Base-by-base conservation (phyloP, 2,888 invertebrate species). In the Limnephilus lunatus region DNA sequence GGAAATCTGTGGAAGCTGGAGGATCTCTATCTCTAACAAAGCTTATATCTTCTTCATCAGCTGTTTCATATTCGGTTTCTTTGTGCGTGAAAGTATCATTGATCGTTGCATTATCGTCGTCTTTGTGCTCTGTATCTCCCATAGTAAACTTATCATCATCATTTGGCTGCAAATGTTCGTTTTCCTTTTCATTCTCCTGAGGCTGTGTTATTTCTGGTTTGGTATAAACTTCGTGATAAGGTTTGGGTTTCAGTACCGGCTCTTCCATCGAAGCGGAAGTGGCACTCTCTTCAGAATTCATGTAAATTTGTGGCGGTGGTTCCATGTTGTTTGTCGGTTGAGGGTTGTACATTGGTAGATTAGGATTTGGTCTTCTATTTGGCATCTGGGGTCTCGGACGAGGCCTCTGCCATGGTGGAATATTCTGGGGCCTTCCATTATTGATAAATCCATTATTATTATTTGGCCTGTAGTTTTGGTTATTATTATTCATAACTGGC, bases 341-440 rank as follows among this genome's bases (percentile, higher is more conserved):
- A 0, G 97, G 97, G 94, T 97, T 97, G 93, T 97, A 97, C 92
- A 97, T 96, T 11, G 97, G 97, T 89, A 97, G 94, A 31, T 95
- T 95, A 92, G 97, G 97, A 68, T 96, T 96, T 1, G 96, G 96
- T 93, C 97, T 95, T 35, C 96, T 95, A 85, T 95, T 95, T 4
- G 94, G 94, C 81, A 95, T 94, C 2, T 94, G 94, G 7, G 96
- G 96, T 90, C 97, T 95, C 0, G 97, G 97, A 92, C 97, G 95
- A 39, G 97, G 91, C 90, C 97, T 95, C 94, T 97, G 97, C 97
- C 97, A 97, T 0, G 97, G 97, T 12, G 97, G 97, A 91, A 91
- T n/a, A 90, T 96, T 96, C 2, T 97, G 96, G 32, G 97, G 95
- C 91, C 95, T 94, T 92, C 95, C 95, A 5, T 96, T 96, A 85